A percentile compares a stretch with the other conserved stretches of the same genome.
Evolutionary conservation across 1,140 invertebrate species (phyloP).

Genomic region (Lasioglossum albipes): DNA sequence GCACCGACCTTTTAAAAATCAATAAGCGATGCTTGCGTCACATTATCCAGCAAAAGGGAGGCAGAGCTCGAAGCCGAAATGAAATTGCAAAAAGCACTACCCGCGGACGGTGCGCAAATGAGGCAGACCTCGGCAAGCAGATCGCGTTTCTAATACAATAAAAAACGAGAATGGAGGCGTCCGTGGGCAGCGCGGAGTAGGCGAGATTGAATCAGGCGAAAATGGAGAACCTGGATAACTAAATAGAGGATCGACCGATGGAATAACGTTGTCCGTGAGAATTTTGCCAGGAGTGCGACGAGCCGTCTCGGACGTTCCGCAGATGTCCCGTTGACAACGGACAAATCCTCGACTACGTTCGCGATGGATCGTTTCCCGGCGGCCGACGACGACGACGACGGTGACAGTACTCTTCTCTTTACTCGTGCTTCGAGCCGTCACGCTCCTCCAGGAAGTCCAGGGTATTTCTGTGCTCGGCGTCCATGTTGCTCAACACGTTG

Average conservation of each 20-base stretch:
- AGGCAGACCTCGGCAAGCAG: background rate
- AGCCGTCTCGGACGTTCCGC: too few relatives aligned
- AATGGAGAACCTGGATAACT: background rate
- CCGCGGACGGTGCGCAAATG: too few relatives aligned
- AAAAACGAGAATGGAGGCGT: background rate
- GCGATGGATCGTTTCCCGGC: background rate
- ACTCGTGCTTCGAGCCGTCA: slow-evolving; percentile 21
- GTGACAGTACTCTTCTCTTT: background rate
- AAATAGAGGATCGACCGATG: slow-evolving; percentile 13
- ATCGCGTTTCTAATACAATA: background rate
- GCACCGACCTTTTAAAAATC: too few relatives aligned
- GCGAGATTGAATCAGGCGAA: too few relatives aligned
- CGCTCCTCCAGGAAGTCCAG: slow-evolving; percentile 23
- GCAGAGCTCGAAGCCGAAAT: too few relatives aligned
- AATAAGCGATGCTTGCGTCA: too few relatives aligned
- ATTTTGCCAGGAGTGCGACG: slow-evolving; percentile 22
- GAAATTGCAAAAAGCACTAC: too few relatives aligned
- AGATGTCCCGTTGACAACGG: background rate
- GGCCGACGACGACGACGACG: slow-evolving; percentile 6
- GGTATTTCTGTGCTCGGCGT: slow-evolving; percentile 56
- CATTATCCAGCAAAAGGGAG: too few relatives aligned
- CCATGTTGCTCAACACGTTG: slow-evolving; percentile 53
- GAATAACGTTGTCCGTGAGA: slow-evolving; percentile 29
- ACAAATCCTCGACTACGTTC: background rate
- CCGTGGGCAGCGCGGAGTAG: too few relatives aligned